Base-by-base conservation (phyloP, 2,113 vertebrate genomes). In the Poecile atricapillus region DNA sequence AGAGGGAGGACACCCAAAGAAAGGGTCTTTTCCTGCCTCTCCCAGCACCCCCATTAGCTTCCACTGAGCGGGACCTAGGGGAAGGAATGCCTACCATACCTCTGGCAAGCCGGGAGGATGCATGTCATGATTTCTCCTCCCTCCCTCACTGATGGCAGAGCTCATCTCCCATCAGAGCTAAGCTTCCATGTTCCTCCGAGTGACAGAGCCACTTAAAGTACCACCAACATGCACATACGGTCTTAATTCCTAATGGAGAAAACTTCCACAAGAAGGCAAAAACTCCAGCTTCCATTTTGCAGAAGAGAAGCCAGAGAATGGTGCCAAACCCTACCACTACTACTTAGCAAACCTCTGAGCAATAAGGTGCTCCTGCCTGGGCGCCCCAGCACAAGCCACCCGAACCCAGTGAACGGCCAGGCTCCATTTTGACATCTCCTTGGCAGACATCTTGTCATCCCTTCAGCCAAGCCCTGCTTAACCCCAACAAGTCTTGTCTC, bases 391-490 rank as follows among this genome's bases (percentile, higher is more conserved):
- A 39, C 0, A 0, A 64, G 75, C 39, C 23, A n/a, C 30, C n/a
- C 0, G 2, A 84, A 46, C 74, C 25, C 15, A 67, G 50, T 2
- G 3, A 92, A 82, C 8, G 3, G 41, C 50, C 62, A 68, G 74
- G 68, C 76, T 96, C 93, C 87, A 96, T 96, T 96, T 97, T 90
- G 83, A 75, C 86, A 84, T 78, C 68, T 93, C 33, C 37, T 87
- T 53, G 84, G 91, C 91, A 96, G 96, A 91, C 89, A 92, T 96
- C 86, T 95, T 96, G 88, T 88, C 60, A 44, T 90, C 73, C 85
- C 73, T 96, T 93, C 80, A 97, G 56, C 62, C 81, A 79, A 73
- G 70, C 62, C 82, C 83, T 96, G 15, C 85, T 95, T 90, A 86
- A 95, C 83, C 85, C 86, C 80, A 94, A 68, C 95, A 94, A 96